phyloP scores from a whole-genome alignment of 2,113 vertebrate species.

The Coreoperca whiteheadi region DNA sequence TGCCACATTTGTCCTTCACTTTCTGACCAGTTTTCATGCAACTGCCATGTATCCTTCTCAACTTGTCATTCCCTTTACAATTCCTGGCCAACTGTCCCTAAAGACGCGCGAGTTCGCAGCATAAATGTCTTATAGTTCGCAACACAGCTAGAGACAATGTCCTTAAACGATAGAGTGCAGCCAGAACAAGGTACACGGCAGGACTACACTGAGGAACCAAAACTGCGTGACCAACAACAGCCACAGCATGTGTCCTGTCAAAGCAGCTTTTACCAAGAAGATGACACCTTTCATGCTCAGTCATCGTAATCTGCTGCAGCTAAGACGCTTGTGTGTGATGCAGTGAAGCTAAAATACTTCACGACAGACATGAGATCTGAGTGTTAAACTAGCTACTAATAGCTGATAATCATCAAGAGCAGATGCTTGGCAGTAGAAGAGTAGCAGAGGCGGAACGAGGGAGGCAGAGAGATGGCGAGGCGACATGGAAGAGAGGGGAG shows the following conservation, averaged over 20 bases:
- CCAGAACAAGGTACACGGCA: not conserved
- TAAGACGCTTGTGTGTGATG: not conserved
- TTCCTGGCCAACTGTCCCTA: not conserved
- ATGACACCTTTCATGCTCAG: conserved; percentile 11
- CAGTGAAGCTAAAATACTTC: conserved; percentile 11
- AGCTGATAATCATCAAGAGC: conserved; percentile 67
- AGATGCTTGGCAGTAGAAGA: conserved; percentile 52
- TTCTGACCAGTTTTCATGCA: not conserved
- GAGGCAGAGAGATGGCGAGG: conserved; percentile 39
- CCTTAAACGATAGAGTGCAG: not conserved
- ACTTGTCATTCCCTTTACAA: not conserved
- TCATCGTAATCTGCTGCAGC: not conserved
- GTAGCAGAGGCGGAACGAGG: conserved; percentile 29
- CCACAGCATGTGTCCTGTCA: not conserved
- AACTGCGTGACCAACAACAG: not conserved
- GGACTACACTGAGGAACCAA: not conserved
- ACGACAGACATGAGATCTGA: conserved; percentile 20
- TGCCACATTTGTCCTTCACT: not conserved
- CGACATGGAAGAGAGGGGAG: conserved; percentile 8
- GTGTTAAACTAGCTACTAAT: conserved; percentile 66
- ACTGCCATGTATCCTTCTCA: not conserved
- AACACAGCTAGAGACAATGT: not conserved
- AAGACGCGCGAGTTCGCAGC: too few species aligned
- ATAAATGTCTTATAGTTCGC: not conserved
- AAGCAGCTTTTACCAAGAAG: not conserved